phyloP scores from a whole-genome alignment of 2,888 invertebrate genomes.

The Epinotia demarniana region DNA sequence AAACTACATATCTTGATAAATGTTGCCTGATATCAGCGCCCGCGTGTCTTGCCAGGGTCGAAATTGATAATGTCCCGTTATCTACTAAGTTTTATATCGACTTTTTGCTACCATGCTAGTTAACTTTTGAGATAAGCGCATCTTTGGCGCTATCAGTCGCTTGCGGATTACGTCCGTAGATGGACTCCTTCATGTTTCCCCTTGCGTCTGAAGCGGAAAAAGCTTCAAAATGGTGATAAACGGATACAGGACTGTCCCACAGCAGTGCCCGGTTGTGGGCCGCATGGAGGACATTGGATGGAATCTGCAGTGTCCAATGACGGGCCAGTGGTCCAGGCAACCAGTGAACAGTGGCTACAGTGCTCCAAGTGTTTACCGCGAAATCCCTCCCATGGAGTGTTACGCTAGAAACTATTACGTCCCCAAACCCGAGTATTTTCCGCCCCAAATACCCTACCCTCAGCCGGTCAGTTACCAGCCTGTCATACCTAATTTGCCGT shows the following conservation, averaged over 20 bases:
- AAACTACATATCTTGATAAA: constrained; percentile 37
- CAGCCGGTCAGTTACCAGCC: constrained; percentile 56
- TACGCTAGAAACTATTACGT: constrained; percentile 58
- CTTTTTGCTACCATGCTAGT: constrained; percentile 75
- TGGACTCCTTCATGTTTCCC: constrained; percentile 67
- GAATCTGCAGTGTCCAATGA: constrained; percentile 70
- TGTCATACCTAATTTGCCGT: constrained; percentile 74
- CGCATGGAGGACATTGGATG: constrained; percentile 65
- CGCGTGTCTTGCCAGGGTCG: constrained; percentile 55
- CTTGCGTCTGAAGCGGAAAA: constrained; percentile 47
- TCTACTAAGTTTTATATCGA: constrained; percentile 73
- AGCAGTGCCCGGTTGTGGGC: constrained; percentile 65
- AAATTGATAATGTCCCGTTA: constrained; percentile 59
- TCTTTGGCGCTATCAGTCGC: constrained; percentile 79
- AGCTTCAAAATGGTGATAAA: constrained; percentile 69
- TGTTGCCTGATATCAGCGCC: constrained; percentile 44
- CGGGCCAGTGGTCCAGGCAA: constrained; percentile 66
- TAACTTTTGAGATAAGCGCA: constrained; percentile 75
- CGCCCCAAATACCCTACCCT: constrained; percentile 55
- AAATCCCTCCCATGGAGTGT: constrained; percentile 63
- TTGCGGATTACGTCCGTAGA: constrained; percentile 75
- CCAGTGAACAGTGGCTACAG: constrained; percentile 58
- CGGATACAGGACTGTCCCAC: constrained; percentile 55
- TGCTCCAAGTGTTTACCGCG: constrained; percentile 54
- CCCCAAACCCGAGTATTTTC: constrained; percentile 57